phyloP scores from a whole-genome alignment of 2,113 vertebrate species.

The Phylloscopus trochilus region DNA sequence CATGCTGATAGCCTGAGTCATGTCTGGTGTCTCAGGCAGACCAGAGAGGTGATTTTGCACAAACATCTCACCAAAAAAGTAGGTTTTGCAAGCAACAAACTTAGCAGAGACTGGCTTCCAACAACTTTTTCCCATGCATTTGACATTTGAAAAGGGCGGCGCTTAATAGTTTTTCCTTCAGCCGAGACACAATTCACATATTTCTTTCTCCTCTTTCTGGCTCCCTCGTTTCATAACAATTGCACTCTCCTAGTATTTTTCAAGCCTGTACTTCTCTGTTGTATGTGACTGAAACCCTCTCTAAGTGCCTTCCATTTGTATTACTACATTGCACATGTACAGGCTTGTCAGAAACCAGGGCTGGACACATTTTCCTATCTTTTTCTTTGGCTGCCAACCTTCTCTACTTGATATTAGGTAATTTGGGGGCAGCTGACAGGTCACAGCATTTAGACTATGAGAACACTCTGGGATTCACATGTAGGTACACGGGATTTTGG shows the following conservation, averaged over 20 bases:
- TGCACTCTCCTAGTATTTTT: neutral
- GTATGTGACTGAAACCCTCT: neutral
- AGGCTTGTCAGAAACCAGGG: neutral
- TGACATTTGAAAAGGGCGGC: slow-evolving; percentile 1
- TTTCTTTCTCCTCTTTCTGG: neutral
- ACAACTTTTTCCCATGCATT: neutral
- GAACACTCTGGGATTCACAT: neutral
- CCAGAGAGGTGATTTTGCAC: slow-evolving; percentile 16
- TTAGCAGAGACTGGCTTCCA: neutral
- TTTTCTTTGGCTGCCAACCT: neutral
- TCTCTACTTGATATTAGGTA: neutral
- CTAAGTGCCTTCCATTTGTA: neutral
- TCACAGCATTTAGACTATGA: neutral
- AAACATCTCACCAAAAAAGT: slow-evolving; percentile 1
- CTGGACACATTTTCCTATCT: neutral
- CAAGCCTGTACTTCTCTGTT: neutral
- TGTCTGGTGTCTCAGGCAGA: neutral
- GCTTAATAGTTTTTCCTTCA: slow-evolving; percentile 8
- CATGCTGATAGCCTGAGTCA: slow-evolving; percentile 38
- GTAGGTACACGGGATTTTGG: neutral
- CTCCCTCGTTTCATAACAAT: neutral
- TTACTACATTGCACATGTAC: neutral
- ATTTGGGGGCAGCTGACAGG: neutral
- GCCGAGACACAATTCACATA: neutral
- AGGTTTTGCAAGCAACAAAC: neutral